Evolutionary conservation across 2,797 vertebrate species (phyloP).

Genomic region (Chrysocyon brachyurus): DNA sequence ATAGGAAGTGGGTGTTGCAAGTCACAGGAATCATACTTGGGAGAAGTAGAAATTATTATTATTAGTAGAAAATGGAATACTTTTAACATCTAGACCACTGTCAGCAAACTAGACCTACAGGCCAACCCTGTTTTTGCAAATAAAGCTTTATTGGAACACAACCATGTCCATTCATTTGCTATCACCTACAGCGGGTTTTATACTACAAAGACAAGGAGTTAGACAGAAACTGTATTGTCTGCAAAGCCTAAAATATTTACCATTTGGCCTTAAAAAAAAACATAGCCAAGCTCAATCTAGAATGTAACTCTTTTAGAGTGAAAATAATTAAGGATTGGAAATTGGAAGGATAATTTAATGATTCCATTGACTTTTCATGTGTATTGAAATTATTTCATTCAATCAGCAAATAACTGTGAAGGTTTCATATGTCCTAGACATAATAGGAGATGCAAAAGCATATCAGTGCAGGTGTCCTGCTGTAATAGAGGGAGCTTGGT

Average conservation of each 20-base stretch:
- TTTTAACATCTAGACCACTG: not conserved
- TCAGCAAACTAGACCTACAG: not conserved
- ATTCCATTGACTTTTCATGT: not conserved
- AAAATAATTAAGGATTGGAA: constrained; percentile 17
- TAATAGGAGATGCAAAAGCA: not conserved
- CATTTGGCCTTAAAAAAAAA: not conserved
- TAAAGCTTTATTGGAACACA: not conserved
- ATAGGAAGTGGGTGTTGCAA: not conserved
- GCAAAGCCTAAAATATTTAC: not conserved
- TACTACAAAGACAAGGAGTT: not conserved
- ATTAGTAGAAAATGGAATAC: not conserved
- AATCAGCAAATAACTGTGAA: not conserved
- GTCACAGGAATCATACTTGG: not conserved
- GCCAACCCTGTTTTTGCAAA: not conserved
- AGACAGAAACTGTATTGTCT: not conserved
- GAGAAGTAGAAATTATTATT: not conserved
- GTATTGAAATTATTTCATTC: not conserved
- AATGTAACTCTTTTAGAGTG: not conserved
- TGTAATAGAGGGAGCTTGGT: not conserved
- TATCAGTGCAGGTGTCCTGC: not conserved
- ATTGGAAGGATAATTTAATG: not conserved
- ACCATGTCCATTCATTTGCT: not conserved
- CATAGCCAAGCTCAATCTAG: not conserved
- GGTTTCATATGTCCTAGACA: not conserved
- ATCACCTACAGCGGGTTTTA: not conserved